Base-by-base conservation (phyloP, 2,113 vertebrate species). In the Caloenas nicobarica region DNA sequence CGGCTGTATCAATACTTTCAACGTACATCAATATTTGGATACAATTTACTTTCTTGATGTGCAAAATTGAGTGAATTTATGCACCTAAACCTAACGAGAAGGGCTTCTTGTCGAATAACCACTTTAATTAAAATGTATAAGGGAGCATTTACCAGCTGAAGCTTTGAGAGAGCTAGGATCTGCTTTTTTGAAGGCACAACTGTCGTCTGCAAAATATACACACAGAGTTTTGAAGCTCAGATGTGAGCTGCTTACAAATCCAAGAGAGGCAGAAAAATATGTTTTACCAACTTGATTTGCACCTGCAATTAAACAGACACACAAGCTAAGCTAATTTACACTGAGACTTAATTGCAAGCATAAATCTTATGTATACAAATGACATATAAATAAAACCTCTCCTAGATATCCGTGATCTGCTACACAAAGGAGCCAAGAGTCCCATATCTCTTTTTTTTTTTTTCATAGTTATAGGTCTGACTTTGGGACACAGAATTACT, bases 231-330 rank as follows among this genome's bases (percentile, higher is more conserved):
- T 53, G 80, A 64, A 74, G 82, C 72, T 84, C 86, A 24, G 62
- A 65, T 84, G 84, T 31, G 86, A 91, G 46, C 72, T 64, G 64
- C 51, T 71, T 15, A 33, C 88, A 61, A 16, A 88, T 4, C 57
- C n/a, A 58, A n/a, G 33, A 7, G 19, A 18, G 57, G n/a, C 25
- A 80, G 54, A 31, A 76, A 65, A 56, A 80, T 74, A 36, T 8
- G 25, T 56, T 93, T 65, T 80, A 40, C 38, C 2, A 16, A 56
- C 86, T 79, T 91, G 93, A 92, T 96, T 96, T 92, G 93, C 92
- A 97, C 93, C 88, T 94, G 84, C 92, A 95, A 84, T 96, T 91
- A 88, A 80, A 86, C 56, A 95, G 72, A 86, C 50, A 31, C 50
- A 25, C 69, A 40, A 28, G 65, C 77, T 61, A 15, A 69, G 81